Percentiles rank a stretch among this genome's conserved stretches.
Evolutionary conservation across 2,797 vertebrate species (phyloP).

Genomic region (Pseudochaenichthys georgianus): DNA sequence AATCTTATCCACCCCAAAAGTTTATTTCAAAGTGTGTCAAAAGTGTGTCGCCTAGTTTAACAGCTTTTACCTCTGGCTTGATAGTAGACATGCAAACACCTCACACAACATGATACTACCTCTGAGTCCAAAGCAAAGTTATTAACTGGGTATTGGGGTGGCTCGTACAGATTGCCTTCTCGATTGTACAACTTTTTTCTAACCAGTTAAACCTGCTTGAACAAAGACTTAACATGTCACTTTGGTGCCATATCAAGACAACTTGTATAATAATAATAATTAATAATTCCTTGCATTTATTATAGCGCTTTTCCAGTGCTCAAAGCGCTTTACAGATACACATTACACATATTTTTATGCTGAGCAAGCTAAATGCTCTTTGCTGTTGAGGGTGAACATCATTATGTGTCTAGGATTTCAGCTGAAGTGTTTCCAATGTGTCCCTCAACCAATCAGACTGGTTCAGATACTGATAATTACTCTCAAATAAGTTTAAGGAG

Average conservation of each 20-base stretch:
- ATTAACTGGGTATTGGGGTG: not conserved
- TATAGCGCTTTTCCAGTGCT: too few species aligned
- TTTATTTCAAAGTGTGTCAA: constrained; percentile 1
- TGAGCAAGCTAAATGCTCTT: constrained; percentile 7
- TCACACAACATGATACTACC: not conserved
- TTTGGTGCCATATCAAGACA: constrained; percentile 8
- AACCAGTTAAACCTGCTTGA: constrained; percentile 25
- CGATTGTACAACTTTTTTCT: not conserved
- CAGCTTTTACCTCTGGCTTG: not conserved
- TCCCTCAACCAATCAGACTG: constrained; percentile 31
- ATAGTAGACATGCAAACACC: not conserved
- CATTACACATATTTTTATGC: not conserved
- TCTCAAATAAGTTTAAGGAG: constrained; percentile 39
- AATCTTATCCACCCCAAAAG: not conserved
- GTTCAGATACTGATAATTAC: constrained; percentile 40
- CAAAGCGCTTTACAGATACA: too few species aligned
- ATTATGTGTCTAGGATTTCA: constrained; percentile 32
- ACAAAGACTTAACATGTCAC: constrained; percentile 1
- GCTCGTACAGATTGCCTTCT: not conserved
- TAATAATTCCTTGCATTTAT: too few species aligned
- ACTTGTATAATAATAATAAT: constrained; percentile 8
- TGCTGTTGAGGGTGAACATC: constrained; percentile 10
- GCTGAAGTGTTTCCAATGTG: not conserved
- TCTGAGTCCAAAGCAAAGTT: not conserved
- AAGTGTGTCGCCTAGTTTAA: not conserved